phyloP scores from a whole-genome alignment of 2,113 vertebrate species.

The Spea multiplicata region DNA sequence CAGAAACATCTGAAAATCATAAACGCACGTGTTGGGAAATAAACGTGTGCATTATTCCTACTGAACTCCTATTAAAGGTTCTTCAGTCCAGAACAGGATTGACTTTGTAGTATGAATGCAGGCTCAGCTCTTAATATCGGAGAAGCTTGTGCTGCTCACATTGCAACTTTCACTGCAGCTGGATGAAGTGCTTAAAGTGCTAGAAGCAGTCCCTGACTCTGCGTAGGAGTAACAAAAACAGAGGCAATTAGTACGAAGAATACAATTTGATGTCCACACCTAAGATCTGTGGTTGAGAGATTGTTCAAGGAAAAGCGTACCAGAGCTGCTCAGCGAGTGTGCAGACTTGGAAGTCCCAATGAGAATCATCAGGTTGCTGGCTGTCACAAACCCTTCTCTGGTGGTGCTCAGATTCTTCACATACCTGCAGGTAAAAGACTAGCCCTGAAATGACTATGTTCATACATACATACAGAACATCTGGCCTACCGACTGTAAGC shows the following conservation, averaged over 20 bases:
- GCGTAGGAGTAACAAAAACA: conserved; percentile 20
- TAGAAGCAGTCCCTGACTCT: conserved; percentile 87
- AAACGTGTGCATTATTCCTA: neutral
- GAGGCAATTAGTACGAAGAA: neutral
- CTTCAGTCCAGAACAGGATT: neutral
- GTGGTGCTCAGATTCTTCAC: conserved; percentile 82
- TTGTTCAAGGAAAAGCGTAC: conserved; percentile 59
- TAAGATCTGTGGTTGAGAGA: too few species aligned
- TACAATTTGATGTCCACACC: neutral
- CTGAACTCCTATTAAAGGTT: neutral
- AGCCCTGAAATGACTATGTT: neutral
- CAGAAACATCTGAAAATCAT: neutral
- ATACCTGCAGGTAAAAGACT: conserved; percentile 66
- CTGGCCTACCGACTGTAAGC: too few species aligned
- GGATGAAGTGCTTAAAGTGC: conserved; percentile 89
- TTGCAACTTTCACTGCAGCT: conserved; percentile 91
- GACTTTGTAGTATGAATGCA: neutral
- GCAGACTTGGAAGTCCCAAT: conserved; percentile 82
- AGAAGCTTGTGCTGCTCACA: conserved; percentile 67
- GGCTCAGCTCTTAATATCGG: conserved; percentile 77
- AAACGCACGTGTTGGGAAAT: neutral
- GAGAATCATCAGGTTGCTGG: conserved; percentile 73
- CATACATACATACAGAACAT: too few species aligned
- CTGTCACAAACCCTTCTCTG: conserved; percentile 83
- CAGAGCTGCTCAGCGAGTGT: conserved; percentile 89